phyloP scores from a whole-genome alignment of 2,888 invertebrate genomes.

The Xestia ashworthii region DNA sequence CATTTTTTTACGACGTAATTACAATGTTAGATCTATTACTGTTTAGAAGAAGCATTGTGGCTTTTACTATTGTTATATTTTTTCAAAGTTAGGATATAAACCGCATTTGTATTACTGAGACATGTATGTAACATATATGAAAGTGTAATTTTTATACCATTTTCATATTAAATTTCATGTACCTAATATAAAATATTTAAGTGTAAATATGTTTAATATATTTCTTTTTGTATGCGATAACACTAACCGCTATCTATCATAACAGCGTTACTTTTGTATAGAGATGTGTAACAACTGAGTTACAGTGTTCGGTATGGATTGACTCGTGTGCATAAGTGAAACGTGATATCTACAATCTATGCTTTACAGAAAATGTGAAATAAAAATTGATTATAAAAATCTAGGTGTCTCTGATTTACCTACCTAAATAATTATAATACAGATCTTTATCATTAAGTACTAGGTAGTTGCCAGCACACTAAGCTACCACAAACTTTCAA shows the following conservation, averaged over 20 bases:
- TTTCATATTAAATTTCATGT: slow-evolving; percentile 90
- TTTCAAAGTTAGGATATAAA: slow-evolving; percentile 87
- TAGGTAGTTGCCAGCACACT: no score
- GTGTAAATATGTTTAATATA: slow-evolving; percentile 89
- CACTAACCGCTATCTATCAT: slow-evolving; percentile 88
- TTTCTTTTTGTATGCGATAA: slow-evolving; percentile 87
- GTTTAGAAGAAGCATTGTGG: slow-evolving; percentile 85
- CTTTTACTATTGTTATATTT: slow-evolving; percentile 90
- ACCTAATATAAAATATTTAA: slow-evolving; percentile 87
- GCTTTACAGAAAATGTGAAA: slow-evolving; percentile 90
- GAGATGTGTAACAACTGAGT: slow-evolving; percentile 83
- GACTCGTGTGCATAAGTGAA: slow-evolving; percentile 90
- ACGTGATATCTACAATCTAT: slow-evolving; percentile 91
- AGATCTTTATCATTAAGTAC: no score
- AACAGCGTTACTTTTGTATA: slow-evolving; percentile 87
- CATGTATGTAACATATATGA: slow-evolving; percentile 87
- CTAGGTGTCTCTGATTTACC: slow-evolving; percentile 42
- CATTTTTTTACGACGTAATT: slow-evolving; percentile 81
- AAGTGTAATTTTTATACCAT: slow-evolving; percentile 91
- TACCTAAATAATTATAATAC: background rate
- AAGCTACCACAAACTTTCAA: no score
- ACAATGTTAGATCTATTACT: slow-evolving; percentile 81
- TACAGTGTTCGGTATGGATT: slow-evolving; percentile 88
- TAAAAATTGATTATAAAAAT: slow-evolving; percentile 87
- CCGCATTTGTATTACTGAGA: slow-evolving; percentile 88